Percentiles rank a stretch among this genome's conserved stretches.
Conservation (phyloP, 2,888 invertebrate species). For the Lottia scabra region DNA sequence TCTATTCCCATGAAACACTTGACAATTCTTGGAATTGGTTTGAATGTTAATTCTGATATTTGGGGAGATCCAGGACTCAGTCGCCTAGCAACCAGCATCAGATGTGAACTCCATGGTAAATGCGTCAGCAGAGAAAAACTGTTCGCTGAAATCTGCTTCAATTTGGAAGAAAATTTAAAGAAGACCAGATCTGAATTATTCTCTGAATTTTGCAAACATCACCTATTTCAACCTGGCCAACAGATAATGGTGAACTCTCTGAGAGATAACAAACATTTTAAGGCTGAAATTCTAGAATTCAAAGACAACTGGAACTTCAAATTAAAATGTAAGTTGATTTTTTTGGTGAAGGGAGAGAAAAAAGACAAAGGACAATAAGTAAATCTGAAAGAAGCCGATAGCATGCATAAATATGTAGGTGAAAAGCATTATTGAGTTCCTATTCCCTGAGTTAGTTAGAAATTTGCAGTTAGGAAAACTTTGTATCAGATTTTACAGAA, state of each 20-base stretch:
- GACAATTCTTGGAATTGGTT: slow-evolving; percentile 41
- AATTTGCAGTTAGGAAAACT: too few relatives aligned
- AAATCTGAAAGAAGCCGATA: too few relatives aligned
- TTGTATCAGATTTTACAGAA: too few relatives aligned
- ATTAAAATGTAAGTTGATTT: slow-evolving; percentile 17
- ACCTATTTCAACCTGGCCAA: slow-evolving; percentile 26
- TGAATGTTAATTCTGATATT: slow-evolving; percentile 48
- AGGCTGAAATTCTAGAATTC: slow-evolving; percentile 14
- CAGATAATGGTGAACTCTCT: slow-evolving; percentile 14
- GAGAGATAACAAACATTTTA: neutral
- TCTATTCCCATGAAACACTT: slow-evolving; percentile 10
- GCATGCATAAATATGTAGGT: too few relatives aligned
- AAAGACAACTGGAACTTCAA: slow-evolving; percentile 21
- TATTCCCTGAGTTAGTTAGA: too few relatives aligned
- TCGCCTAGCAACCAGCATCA: slow-evolving; percentile 40
- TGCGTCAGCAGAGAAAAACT: slow-evolving; percentile 35
- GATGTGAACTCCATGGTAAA: slow-evolving; percentile 36
- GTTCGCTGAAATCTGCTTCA: slow-evolving; percentile 36
- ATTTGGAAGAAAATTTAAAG: slow-evolving; percentile 33
- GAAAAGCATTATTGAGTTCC: too few relatives aligned
- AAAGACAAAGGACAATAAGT: too few relatives aligned
- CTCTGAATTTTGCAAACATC: slow-evolving; percentile 18
- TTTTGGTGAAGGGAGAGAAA: too few relatives aligned
- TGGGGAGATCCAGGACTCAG: slow-evolving; percentile 31
- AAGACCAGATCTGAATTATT: slow-evolving; percentile 17